Percentiles rank a stretch among this genome's conserved stretches.
Evolutionary conservation across 1,140 invertebrate species (phyloP).

Genomic region (Ceratina australensis): DNA sequence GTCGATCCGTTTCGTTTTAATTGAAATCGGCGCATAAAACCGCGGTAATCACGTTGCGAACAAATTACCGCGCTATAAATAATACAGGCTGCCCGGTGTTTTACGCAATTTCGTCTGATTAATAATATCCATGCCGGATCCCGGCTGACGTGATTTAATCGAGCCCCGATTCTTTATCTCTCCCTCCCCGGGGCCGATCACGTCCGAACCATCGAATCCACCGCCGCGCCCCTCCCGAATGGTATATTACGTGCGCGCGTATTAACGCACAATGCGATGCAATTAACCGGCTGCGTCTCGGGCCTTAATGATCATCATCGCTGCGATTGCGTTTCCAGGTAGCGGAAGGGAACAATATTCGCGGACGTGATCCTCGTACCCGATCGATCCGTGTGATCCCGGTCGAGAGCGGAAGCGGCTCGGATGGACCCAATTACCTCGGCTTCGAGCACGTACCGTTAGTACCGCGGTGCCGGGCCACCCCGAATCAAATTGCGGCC

Average conservation of each 20-base stretch:
- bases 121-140: slow-evolving; percentile 31
- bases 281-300: not conserved
- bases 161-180: not conserved
- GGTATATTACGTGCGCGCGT: not conserved
- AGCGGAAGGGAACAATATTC: slow-evolving; percentile 6
- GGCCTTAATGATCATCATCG: slow-evolving; percentile 7
- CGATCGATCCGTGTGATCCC: slow-evolving; percentile 32
- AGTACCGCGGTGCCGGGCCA: slow-evolving; percentile 46
- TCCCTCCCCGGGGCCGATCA: too few species aligned
- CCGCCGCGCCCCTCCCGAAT: not conserved
- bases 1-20: not conserved
- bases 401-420: slow-evolving; percentile 49
- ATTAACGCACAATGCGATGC: slow-evolving; percentile 13
- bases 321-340: slow-evolving; percentile 18
- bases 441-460: slow-evolving; percentile 55
- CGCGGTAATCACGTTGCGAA: not conserved
- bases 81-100: not conserved
- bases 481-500: slow-evolving; percentile 61
- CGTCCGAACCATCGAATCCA: too few species aligned
- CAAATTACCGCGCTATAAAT: slow-evolving; percentile 27
- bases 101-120: slow-evolving; percentile 24
- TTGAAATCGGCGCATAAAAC: not conserved
- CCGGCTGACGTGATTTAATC: not conserved
- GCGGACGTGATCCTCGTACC: slow-evolving; percentile 33
- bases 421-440: slow-evolving; percentile 60